Conservation (phyloP, 2,888 invertebrate species). For the Rhagium mordax region DNA sequence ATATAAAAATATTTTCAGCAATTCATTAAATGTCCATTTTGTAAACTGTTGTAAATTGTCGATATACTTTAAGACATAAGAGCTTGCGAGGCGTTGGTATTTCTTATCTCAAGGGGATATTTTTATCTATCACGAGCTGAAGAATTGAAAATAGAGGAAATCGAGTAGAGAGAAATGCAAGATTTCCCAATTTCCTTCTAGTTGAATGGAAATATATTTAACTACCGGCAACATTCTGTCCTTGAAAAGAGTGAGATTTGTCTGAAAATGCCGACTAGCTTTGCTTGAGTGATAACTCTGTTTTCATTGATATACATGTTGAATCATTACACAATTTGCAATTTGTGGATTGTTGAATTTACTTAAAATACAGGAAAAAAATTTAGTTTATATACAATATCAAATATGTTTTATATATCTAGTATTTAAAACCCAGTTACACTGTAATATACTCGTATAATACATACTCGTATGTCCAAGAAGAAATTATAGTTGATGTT, state of each 20-base stretch:
- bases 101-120: neutral
- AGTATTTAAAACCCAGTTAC: too few relatives aligned
- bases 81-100: neutral
- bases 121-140: neutral
- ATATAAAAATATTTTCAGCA: neutral
- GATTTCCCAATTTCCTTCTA: neutral
- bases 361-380: too few relatives aligned
- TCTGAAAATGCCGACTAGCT: neutral
- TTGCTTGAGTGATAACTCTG: neutral
- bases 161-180: neutral
- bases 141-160: neutral
- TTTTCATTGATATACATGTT: neutral
- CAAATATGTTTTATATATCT: too few relatives aligned
- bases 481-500: too few relatives aligned
- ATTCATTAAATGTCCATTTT: neutral
- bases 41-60: neutral
- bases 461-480: too few relatives aligned
- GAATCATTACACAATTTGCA: neutral
- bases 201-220: neutral
- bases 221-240: neutral
- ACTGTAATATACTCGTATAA: too few relatives aligned
- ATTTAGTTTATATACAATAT: too few relatives aligned
- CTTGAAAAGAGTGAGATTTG: neutral
- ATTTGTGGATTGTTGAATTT: neutral
- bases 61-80: neutral